phyloP scores from a whole-genome alignment of 2,797 vertebrate genomes.

The Chelidonichthys spinosus region DNA sequence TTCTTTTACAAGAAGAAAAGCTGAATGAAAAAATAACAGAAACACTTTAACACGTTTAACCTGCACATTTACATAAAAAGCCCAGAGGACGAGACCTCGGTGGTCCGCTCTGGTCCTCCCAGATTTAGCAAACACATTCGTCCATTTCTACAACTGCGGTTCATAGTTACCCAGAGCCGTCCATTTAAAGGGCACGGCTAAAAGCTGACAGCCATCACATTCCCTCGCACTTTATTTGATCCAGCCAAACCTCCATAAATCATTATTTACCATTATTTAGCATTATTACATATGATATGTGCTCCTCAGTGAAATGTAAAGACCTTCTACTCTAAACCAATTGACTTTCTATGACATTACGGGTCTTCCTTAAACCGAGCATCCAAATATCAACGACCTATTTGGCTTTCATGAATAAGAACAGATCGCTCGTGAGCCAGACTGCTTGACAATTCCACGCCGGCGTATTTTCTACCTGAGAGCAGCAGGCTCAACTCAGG shows the following conservation, averaged over 20 bases:
- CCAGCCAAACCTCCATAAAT: neutral
- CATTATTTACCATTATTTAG: neutral
- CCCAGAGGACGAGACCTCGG: neutral
- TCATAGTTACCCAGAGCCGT: neutral
- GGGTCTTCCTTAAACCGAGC: conserved; percentile 12
- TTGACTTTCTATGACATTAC: conserved; percentile 5
- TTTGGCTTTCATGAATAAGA: conserved; percentile 75
- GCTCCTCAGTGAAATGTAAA: conserved; percentile 10
- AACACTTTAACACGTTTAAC: neutral
- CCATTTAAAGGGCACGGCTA: neutral
- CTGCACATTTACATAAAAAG: neutral
- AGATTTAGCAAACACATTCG: neutral
- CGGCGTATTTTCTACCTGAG: conserved; percentile 30
- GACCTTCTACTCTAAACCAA: conserved; percentile 14
- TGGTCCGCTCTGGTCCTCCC: neutral
- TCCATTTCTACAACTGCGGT: neutral
- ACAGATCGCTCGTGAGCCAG: conserved; percentile 8
- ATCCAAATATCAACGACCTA: conserved; percentile 75
- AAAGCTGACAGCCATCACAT: conserved; percentile 6
- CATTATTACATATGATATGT: conserved; percentile 3
- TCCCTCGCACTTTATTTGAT: conserved; percentile 4
- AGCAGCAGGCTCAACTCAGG: conserved; percentile 49
- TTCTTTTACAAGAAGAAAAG: no score
- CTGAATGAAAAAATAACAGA: no score
- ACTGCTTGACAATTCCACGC: conserved; percentile 11